These are phyloP conservation scores for Diploptera punctata DNA, from an alignment of 2,888 invertebrate species.

Conservation along the genomic window DNA sequence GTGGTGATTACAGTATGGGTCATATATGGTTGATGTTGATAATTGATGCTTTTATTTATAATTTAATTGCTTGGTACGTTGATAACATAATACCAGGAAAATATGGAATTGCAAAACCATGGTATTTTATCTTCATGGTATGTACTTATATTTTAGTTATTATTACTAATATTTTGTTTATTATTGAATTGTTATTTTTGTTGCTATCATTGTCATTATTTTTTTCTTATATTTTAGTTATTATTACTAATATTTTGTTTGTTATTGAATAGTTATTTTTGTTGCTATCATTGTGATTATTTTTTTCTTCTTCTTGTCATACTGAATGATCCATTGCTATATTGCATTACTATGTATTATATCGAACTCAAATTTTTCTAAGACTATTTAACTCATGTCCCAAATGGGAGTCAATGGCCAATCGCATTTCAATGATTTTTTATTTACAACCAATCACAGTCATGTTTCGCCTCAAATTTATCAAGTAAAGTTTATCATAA, in stretches of 20 bases:
- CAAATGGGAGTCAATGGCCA: no score
- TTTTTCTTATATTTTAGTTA: neutral
- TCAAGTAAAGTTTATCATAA: no score
- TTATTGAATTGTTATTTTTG: neutral
- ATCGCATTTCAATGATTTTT: no score
- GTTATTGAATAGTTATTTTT: neutral
- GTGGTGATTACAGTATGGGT: slow-evolving; percentile 44
- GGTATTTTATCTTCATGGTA: slow-evolving; percentile 69
- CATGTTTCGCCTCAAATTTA: no score
- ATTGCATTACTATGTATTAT: no score
- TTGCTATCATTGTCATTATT: neutral
- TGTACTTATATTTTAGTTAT: slow-evolving; percentile 40
- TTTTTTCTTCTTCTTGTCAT: neutral
- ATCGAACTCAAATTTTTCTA: no score
- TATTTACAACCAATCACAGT: no score
- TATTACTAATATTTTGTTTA: neutral
- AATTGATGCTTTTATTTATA: slow-evolving; percentile 59
- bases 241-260: neutral
- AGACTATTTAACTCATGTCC: no score
- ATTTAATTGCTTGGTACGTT: slow-evolving; percentile 65
- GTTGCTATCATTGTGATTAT: neutral
- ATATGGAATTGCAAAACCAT: slow-evolving; percentile 70
- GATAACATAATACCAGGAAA: slow-evolving; percentile 69
- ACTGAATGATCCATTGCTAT: no score
- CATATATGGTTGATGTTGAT: slow-evolving; percentile 59